These are phyloP conservation scores for Hirtodrosophila histrioides DNA, from an alignment of 2,888 invertebrate species.

Conservation along the genomic window DNA sequence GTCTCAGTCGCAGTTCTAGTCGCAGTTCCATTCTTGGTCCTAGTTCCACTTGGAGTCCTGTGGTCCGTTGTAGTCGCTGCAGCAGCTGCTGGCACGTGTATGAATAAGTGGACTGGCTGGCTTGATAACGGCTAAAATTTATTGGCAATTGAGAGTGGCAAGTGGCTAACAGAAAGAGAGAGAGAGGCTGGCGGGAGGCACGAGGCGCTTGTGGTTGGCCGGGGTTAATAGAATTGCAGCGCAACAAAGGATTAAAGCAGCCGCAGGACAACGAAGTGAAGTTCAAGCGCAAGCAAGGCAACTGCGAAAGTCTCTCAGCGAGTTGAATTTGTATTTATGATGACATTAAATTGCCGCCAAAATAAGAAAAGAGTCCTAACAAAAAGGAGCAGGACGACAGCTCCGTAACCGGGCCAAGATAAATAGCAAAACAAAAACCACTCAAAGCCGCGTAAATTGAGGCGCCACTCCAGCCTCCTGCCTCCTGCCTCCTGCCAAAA, in stretches of 20 bases:
- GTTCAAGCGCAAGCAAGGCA: constrained; percentile 61
- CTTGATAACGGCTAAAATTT: constrained; percentile 73
- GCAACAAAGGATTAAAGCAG: constrained; percentile 52
- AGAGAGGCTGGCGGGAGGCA: too few species aligned
- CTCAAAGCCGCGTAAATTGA: constrained; percentile 77
- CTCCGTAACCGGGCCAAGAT: constrained; percentile 67
- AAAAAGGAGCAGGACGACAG: constrained; percentile 30
- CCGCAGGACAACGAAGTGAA: constrained; percentile 35
- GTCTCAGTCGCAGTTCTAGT: constrained; percentile 3
- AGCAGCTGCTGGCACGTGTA: constrained; percentile 65
- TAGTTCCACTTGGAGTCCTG: constrained; percentile 1
- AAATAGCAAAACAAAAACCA: constrained; percentile 77
- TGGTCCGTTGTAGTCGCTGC: constrained; percentile 16
- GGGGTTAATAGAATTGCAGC: constrained; percentile 68
- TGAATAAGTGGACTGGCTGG: constrained; percentile 66
- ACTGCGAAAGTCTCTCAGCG: constrained; percentile 56
- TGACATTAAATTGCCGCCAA: constrained; percentile 74
- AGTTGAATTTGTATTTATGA: constrained; percentile 77
- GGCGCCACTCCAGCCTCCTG: constrained; percentile 12
- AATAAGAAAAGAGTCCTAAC: constrained; percentile 20
- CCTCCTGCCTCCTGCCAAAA: constrained; percentile 1
- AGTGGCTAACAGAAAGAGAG: constrained; percentile 21
- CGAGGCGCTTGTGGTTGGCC: constrained; percentile 15
- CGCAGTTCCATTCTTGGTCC: neutral
- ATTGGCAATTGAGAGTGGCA: constrained; percentile 64